Evolutionary conservation across 53 echinoderm and acorn worm genomes (phyloP).

Genomic region (Echinometra lucunter): DNA sequence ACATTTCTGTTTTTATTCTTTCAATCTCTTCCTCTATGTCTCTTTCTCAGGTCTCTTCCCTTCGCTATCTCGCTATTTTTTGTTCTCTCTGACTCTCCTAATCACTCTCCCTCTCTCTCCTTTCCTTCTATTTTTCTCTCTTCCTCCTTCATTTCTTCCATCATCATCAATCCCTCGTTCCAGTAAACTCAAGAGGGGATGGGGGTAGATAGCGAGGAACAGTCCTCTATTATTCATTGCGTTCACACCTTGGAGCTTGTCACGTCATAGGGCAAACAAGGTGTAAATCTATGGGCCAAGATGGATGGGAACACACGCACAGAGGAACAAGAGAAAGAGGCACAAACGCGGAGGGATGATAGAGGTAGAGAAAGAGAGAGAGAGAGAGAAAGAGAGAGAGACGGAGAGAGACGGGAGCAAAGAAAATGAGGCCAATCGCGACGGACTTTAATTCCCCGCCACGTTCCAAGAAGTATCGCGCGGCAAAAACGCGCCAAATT

Average conservation of each 20-base stretch:
- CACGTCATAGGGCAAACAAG: slow-evolving; percentile 69
- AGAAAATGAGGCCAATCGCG: slow-evolving; percentile 58
- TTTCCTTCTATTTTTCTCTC: not conserved
- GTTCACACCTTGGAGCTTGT: slow-evolving; percentile 51
- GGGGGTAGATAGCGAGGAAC: slow-evolving; percentile 6
- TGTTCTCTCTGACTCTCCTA: not conserved
- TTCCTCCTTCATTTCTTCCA: not conserved
- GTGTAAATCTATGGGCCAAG: slow-evolving; percentile 66
- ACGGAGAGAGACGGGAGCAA: slow-evolving; percentile 8
- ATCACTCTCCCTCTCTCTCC: not conserved
- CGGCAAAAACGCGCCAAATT: slow-evolving; percentile 68
- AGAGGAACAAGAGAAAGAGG: not conserved
- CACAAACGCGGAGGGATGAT: not conserved
- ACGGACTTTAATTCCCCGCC: slow-evolving; percentile 62
- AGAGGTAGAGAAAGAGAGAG: slow-evolving; percentile 2
- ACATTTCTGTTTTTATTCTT: too few species aligned
- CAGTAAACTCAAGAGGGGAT: slow-evolving; percentile 47
- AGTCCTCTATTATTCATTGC: slow-evolving; percentile 54
- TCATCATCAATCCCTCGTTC: not conserved
- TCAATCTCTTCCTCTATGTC: too few species aligned
- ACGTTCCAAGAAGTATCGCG: slow-evolving; percentile 69
- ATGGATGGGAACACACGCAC: slow-evolving; percentile 48
- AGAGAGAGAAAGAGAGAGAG: not conserved
- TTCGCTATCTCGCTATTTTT: too few species aligned
- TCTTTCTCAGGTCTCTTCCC: too few species aligned